These are phyloP conservation scores for Bombyx mandarina DNA, from an alignment of 1,140 invertebrate species.

Conservation along the genomic window DNA sequence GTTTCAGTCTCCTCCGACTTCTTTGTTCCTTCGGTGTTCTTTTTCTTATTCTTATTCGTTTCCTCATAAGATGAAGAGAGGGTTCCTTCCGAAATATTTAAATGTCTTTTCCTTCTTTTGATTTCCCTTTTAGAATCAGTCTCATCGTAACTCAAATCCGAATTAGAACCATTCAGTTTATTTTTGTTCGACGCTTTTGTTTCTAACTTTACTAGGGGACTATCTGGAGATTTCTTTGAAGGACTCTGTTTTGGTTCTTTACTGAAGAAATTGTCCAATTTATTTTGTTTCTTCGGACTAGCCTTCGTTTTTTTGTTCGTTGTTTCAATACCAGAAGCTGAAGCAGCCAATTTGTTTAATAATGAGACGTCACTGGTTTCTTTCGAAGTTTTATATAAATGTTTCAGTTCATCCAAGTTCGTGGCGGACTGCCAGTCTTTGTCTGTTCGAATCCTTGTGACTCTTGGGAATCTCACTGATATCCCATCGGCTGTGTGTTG, in stretches of 20 bases:
- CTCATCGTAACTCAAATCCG: conserved; percentile 5
- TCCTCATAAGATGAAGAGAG: conserved; percentile 3
- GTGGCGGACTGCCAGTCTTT: conserved; percentile 90
- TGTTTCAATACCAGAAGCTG: conserved; percentile 28
- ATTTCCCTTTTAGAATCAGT: conserved; percentile 7
- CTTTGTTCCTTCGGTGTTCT: background rate
- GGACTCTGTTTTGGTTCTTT: conserved; percentile 11
- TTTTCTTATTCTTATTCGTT: conserved; percentile 2
- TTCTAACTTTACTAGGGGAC: conserved; percentile 14
- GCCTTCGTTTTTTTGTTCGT: conserved; percentile 32
- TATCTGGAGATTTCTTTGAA: conserved; percentile 1
- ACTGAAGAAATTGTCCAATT: conserved; percentile 29
- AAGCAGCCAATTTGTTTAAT: conserved; percentile 66
- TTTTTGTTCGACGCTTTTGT: conserved; percentile 15
- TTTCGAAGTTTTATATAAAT: conserved; percentile 77
- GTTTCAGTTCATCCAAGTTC: conserved; percentile 79
- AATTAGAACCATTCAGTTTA: conserved; percentile 13
- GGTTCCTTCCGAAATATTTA: background rate
- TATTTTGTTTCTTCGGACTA: conserved; percentile 12
- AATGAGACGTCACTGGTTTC: conserved; percentile 77
- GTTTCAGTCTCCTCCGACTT: background rate
- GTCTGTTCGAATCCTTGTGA: conserved; percentile 86
- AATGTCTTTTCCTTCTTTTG: background rate
- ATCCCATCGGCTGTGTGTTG: conserved; percentile 92
- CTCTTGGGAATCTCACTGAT: conserved; percentile 92